These are phyloP conservation scores for Clarias gariepinus DNA, from an alignment of 2,113 vertebrate species.

Conservation along the genomic window DNA sequence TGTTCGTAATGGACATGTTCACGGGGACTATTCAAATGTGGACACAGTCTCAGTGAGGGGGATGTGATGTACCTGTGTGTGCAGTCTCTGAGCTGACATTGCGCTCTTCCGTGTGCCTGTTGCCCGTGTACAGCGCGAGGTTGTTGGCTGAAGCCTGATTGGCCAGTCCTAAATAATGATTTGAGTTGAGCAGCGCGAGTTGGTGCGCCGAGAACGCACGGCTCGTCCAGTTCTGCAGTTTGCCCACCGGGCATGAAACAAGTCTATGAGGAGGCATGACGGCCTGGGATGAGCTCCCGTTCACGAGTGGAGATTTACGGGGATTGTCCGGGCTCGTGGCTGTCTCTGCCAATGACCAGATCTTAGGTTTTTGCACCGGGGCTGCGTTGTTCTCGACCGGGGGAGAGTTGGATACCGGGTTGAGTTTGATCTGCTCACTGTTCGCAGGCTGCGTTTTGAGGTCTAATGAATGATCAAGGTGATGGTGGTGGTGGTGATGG, in stretches of 20 bases:
- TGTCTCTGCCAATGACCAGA: slow-evolving; percentile 97
- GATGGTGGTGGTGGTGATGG: slow-evolving; percentile 65
- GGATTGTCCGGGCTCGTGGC: slow-evolving; percentile 96
- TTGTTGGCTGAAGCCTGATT: slow-evolving; percentile 76
- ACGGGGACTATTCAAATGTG: slow-evolving; percentile 44
- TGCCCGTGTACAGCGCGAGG: slow-evolving; percentile 76
- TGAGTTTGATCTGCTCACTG: slow-evolving; percentile 74
- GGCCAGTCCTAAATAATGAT: slow-evolving; percentile 89
- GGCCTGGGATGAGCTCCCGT: slow-evolving; percentile 72
- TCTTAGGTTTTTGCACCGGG: slow-evolving; percentile 88
- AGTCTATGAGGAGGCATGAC: slow-evolving; percentile 86
- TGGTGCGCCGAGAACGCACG: slow-evolving; percentile 87
- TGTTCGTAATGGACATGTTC: slow-evolving; percentile 51
- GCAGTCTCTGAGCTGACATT: slow-evolving; percentile 80
- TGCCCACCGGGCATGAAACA: slow-evolving; percentile 87
- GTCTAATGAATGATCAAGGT: slow-evolving; percentile 68
- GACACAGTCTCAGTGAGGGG: slow-evolving; percentile 72
- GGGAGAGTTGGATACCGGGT: slow-evolving; percentile 75
- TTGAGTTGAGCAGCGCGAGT: slow-evolving; percentile 89
- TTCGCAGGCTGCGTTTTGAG: slow-evolving; percentile 69
- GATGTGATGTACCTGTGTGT: slow-evolving; percentile 85
- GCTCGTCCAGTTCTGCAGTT: slow-evolving; percentile 91
- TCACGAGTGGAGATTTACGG: slow-evolving; percentile 80
- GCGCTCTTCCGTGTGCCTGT: slow-evolving; percentile 79
- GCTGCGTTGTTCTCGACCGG: slow-evolving; percentile 80